Evolutionary conservation across 2,888 invertebrate species (phyloP).

Genomic region (Carterocephalus palaemon): DNA sequence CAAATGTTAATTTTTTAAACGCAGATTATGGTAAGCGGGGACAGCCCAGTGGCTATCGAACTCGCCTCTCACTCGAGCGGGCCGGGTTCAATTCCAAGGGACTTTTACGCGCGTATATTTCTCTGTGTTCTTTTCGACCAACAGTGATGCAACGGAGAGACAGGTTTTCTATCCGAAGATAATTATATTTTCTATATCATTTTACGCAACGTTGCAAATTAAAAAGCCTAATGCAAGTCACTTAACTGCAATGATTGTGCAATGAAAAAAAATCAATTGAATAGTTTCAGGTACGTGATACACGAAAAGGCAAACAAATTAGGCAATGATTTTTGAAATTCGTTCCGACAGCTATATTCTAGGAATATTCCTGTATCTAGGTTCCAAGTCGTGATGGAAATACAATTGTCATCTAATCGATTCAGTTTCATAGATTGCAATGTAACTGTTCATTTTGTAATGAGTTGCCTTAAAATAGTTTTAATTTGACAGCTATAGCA

Average conservation of each 20-base stretch:
- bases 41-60: no score
- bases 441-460: slow-evolving; percentile 5
- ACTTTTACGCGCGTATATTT: no score
- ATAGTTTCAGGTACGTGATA: slow-evolving; percentile 12
- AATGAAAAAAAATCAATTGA: slow-evolving; percentile 3
- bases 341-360: slow-evolving; percentile 2
- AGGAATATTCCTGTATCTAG: slow-evolving; percentile 6
- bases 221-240: slow-evolving; percentile 9
- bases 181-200: no score
- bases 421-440: slow-evolving; percentile 6
- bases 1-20: no score
- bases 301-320: slow-evolving; percentile 13
- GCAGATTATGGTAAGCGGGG: no score
- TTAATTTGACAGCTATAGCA: background rate
- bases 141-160: no score
- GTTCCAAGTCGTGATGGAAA: slow-evolving; percentile 3
- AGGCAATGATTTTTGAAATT: slow-evolving; percentile 1
- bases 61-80: no score
- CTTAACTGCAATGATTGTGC: background rate
- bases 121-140: no score
- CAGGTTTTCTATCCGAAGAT: no score
- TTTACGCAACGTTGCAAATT: no score
- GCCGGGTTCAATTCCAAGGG: no score
- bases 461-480: slow-evolving; percentile 5
- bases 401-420: slow-evolving; percentile 5